These are phyloP conservation scores for Manis javanica DNA, from an alignment of 2,797 vertebrate species.

Conservation along the genomic window DNA sequence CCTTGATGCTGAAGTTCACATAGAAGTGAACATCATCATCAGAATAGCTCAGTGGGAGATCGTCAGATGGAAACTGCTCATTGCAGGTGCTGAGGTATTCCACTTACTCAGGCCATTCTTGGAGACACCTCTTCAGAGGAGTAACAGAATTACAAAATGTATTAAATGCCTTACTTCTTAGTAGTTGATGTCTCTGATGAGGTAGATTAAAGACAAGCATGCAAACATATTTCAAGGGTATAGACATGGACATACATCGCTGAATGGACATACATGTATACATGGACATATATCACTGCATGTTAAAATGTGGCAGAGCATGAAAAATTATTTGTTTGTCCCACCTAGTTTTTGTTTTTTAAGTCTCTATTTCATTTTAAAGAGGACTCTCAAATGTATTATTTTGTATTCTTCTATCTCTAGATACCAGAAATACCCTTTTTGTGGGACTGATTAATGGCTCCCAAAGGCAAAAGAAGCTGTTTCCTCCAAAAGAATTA, in stretches of 20 bases:
- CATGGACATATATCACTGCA: background rate
- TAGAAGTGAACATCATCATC: background rate
- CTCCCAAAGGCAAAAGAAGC: slow-evolving; percentile 33
- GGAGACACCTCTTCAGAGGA: background rate
- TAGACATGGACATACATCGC: background rate
- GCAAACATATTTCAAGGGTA: background rate
- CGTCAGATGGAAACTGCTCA: background rate
- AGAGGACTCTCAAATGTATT: background rate
- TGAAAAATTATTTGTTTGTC: background rate
- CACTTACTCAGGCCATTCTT: background rate
- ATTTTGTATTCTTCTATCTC: background rate
- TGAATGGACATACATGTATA: background rate
- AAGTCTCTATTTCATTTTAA: slow-evolving; percentile 15
- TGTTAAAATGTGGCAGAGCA: background rate
- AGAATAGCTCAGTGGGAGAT: background rate
- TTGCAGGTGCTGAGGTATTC: background rate
- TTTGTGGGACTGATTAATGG: slow-evolving; percentile 34
- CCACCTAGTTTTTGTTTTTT: background rate
- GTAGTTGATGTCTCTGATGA: background rate
- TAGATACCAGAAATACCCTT: slow-evolving; percentile 12
- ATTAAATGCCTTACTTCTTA: background rate
- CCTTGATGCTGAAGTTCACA: background rate
- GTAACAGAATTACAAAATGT: background rate
- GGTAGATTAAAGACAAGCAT: background rate
- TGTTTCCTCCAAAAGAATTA: slow-evolving; percentile 16